Evolutionary conservation across 2,113 vertebrate species (phyloP).

Genomic region (Syngnathoides biaculeatus): DNA sequence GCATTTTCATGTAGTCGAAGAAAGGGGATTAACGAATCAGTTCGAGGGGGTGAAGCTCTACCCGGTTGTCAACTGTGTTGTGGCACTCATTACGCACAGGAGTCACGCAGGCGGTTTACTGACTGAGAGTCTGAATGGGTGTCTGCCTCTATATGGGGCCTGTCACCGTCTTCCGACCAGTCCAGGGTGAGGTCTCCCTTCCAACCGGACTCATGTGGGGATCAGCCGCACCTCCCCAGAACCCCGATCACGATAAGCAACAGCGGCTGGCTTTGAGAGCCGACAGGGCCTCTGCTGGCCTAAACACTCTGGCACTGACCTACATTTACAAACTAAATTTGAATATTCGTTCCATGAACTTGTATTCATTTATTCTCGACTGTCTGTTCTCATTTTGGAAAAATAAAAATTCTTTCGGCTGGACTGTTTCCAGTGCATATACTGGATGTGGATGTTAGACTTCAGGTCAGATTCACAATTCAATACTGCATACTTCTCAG

Average conservation of each 20-base stretch:
- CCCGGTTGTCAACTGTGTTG: slow-evolving; percentile 49
- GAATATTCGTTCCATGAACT: background rate
- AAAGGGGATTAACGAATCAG: slow-evolving; percentile 12
- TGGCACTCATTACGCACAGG: slow-evolving; percentile 58
- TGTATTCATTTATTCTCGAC: background rate
- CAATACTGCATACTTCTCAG: no score
- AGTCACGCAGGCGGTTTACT: background rate
- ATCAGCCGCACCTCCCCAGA: background rate
- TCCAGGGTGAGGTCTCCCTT: background rate
- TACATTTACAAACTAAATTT: background rate
- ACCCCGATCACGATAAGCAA: background rate
- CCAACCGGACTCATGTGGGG: background rate
- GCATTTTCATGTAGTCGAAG: slow-evolving; percentile 22
- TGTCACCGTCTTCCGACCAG: background rate
- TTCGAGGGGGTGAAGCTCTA: background rate
- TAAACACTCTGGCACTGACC: background rate
- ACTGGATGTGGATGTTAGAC: background rate
- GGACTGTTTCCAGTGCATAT: no score
- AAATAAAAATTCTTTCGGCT: no score
- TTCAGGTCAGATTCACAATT: background rate
- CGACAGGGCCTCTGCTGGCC: background rate
- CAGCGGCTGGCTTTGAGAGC: background rate
- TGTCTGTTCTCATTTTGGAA: no score
- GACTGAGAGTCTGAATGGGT: background rate
- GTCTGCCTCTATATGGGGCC: background rate